These are phyloP conservation scores for Punctoribates punctum DNA, from an alignment of 2,888 invertebrate species.

Conservation along the genomic window DNA sequence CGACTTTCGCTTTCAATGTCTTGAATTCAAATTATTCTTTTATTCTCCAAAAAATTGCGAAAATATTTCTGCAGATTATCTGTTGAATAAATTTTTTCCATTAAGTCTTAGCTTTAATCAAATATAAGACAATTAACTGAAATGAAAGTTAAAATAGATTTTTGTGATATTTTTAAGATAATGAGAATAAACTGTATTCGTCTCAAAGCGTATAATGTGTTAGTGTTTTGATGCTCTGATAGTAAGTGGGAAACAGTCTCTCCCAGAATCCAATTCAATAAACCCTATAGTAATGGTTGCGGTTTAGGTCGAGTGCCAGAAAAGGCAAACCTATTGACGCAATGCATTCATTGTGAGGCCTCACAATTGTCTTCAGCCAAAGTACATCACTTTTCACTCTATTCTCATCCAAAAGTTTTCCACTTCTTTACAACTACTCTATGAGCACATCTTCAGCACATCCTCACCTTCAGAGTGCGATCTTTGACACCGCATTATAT, in stretches of 20 bases:
- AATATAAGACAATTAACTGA: no score
- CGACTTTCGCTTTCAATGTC: no score
- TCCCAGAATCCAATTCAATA: not conserved
- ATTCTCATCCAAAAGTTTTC: not conserved
- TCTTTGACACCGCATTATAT: not conserved
- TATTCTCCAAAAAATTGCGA: no score
- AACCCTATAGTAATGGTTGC: conserved; percentile 24
- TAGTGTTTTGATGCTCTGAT: not conserved
- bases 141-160: no score
- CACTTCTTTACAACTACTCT: not conserved
- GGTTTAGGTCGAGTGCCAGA: conserved; percentile 15
- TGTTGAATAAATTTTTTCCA: no score
- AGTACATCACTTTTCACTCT: not conserved
- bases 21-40: no score
- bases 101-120: no score
- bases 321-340: not conserved
- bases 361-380: not conserved
- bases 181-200: no score
- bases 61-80: no score
- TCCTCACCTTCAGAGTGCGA: not conserved
- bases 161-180: no score
- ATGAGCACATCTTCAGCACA: not conserved
- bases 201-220: no score
- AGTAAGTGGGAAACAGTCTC: not conserved
- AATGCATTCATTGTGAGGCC: not conserved